Base-by-base conservation (phyloP, 1,140 invertebrate species). In the Elymnias hypermnestra region DNA sequence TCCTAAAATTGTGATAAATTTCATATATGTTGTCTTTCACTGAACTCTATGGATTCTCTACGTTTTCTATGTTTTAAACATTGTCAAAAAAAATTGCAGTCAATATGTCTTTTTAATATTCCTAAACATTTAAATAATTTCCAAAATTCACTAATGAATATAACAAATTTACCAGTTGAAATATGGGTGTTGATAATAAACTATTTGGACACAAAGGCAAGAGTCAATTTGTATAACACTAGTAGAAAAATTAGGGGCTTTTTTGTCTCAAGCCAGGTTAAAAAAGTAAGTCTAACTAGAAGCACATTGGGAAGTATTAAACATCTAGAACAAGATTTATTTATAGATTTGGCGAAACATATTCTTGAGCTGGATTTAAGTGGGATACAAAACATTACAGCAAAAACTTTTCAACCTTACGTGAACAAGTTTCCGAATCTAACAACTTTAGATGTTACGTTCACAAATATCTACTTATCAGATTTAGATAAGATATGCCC, bases 331-430 rank as follows among this genome's bases (percentile, higher is more conserved):
- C 10, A 1, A 29, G 26, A 29, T 13, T 1, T 29, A 13, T 29
- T 29, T 25, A 6, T 39, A 40, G 23, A 40, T 26, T n/a, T 40
- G 17, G 38, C 22, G 21, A 26, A 40, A 40, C 9, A 15, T 40
- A 26, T 28, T 40, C 38, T 40, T 26, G 38, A 40, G 15, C 17
- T 40, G 28, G 10, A 40, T 40, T 17, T 40, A 26, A 40, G 38
- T 40, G 38, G 38, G 13, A 12, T 40, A 12, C 38, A 26, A 7
- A 15, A 28, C 18, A 12, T 26, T 5, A 28, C 23, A 17, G 38
- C 14, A 18, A 17, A 40, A 23, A 28, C 22, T 28, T 26, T 29
- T 29, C 23, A 7, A 26, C 14, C 14, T 10, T 25, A 40, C 13
- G 8, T 40, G 9, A 26, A 40, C 10, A 17, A 17, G 7, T 40